Base-by-base conservation (phyloP, 1,140 invertebrate species). In the Drosophila littoralis region DNA sequence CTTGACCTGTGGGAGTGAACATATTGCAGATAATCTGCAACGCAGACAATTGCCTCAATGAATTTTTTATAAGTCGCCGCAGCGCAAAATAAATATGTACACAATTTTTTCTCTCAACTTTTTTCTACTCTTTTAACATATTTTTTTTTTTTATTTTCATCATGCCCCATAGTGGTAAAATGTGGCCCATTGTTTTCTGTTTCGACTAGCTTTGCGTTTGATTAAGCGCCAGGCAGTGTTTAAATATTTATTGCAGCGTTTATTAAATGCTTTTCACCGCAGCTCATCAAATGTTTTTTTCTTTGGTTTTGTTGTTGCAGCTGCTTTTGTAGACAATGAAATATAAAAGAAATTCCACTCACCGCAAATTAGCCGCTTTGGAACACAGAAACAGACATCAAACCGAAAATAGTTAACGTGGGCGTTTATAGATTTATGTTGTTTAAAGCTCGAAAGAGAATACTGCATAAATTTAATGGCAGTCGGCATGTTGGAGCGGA, bases 1-100 rank as follows among this genome's bases (percentile, higher is more conserved):
- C 78, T 90, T 91, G 90, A 91, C 90, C 90, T 91, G 90, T 91
- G 81, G 90, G 90, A 91, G 90, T 90, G 84, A 91, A 91, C 90
- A 84, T 90, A 91, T 91, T 89, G 90, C 82, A 91, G 90, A 91
- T 91, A 91, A 91, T 91, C 90, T 91, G 66, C 85, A 81, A 86
- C 72, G 77, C 90, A 91, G 85, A 90, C 90, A 91, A 91, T 91
- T 89, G 83, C 83, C 83, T 86, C 76, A 86, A 86, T 86, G 83
- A 86, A 88, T 86, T 86, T 86, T 86, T 86, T 86, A 86, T 79
- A 88, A 86, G 73, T 84, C 73, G 81, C 79, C 83, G 68, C 42
- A 73, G 63, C 46, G 38, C 36, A 69, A 59, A 59, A 68, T 68
- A 54, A 74, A 69, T 43, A 69, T 58, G 57, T 59, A 63, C 57